phyloP scores from a whole-genome alignment of 1,140 invertebrate species.

The Stegodyphus mimosarum region DNA sequence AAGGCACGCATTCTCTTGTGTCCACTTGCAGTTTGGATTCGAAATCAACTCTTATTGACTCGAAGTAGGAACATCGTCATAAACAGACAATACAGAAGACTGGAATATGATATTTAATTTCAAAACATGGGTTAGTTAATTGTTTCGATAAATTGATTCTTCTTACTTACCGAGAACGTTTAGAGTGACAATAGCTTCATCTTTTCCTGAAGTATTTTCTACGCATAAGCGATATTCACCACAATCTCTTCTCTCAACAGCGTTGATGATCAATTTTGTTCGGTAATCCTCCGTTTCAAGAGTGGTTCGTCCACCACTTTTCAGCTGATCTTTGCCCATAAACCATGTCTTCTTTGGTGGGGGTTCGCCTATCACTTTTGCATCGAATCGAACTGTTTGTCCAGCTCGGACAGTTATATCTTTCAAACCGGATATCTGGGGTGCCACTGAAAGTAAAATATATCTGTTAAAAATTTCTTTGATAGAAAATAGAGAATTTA shows the following conservation, averaged over 20 bases:
- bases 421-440: conserved; percentile 83
- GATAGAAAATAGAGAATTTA: no score
- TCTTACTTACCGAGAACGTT: conserved; percentile 79
- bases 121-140: no score
- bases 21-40: no score
- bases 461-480: neutral
- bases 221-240: conserved; percentile 89
- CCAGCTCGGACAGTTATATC: conserved; percentile 89
- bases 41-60: no score
- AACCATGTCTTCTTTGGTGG: conserved; percentile 87
- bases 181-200: conserved; percentile 90
- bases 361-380: conserved; percentile 90
- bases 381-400: conserved; percentile 84
- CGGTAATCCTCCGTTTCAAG: conserved; percentile 88
- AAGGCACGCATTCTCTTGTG: no score
- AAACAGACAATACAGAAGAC: no score
- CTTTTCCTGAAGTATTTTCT: conserved; percentile 89
- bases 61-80: no score
- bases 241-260: conserved; percentile 82
- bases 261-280: conserved; percentile 82
- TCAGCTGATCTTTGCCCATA: conserved; percentile 75
- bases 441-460: conserved; percentile 77
- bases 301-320: conserved; percentile 76
- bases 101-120: no score
- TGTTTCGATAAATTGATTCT: no score